Evolutionary conservation across 2,113 vertebrate genomes (phyloP).

Genomic region (Corythoichthys haematopterus): DNA sequence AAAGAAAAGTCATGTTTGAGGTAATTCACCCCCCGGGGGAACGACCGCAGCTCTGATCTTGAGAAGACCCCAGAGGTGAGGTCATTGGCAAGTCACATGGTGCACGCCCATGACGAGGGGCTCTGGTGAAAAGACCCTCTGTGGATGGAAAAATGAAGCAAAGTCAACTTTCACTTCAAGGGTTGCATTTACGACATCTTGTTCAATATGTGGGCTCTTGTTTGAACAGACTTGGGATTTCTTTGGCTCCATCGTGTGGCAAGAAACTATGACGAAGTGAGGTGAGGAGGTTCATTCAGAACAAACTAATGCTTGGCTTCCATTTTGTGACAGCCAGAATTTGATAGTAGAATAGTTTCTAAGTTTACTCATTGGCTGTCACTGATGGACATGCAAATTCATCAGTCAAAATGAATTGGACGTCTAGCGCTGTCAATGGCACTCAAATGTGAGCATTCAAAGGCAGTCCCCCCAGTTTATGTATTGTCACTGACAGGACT

Average conservation of each 20-base stretch:
- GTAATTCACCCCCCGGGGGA: constrained; percentile 67
- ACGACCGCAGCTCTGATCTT: constrained; percentile 62
- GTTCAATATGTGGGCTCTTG: background rate
- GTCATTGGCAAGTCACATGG: constrained; percentile 57
- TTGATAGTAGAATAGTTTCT: too few species aligned
- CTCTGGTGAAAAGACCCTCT: constrained; percentile 1
- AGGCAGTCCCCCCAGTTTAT: too few species aligned
- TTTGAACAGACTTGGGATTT: background rate
- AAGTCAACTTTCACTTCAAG: background rate
- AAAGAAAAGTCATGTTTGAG: constrained; percentile 76
- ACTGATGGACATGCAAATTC: too few species aligned
- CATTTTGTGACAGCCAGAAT: background rate
- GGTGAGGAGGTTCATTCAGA: background rate
- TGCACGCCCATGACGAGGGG: constrained; percentile 39
- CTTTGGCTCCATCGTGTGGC: background rate
- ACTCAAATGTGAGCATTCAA: too few species aligned
- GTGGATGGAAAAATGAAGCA: background rate
- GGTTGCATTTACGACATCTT: background rate
- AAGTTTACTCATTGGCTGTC: too few species aligned
- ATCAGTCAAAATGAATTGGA: too few species aligned
- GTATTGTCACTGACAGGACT: too few species aligned
- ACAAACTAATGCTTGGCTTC: background rate
- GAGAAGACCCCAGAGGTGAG: constrained; percentile 67
- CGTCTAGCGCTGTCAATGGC: too few species aligned
- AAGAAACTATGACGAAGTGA: background rate